Percentiles rank a stretch among this genome's conserved stretches.
These are phyloP conservation scores for Diachasma alloeum DNA, from an alignment of 1,140 invertebrate genomes.

Conservation along the genomic window DNA sequence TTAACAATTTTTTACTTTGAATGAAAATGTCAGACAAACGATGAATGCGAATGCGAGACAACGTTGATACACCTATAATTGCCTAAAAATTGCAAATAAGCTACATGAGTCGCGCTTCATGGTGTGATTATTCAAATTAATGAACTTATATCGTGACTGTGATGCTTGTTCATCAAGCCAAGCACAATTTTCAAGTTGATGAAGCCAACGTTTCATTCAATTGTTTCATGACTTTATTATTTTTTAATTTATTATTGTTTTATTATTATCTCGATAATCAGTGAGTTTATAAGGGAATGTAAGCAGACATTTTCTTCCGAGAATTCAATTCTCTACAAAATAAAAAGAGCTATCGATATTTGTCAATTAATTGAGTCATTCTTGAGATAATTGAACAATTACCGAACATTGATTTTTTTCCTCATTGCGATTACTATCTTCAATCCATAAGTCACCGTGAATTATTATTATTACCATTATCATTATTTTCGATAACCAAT, in stretches of 20 bases:
- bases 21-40: neutral
- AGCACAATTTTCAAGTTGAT: constrained; percentile 18
- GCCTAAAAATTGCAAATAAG: constrained; percentile 23
- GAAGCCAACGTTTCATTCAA: constrained; percentile 1
- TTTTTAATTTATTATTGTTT: neutral
- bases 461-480: neutral
- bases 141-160: constrained; percentile 26
- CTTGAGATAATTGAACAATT: too few relatives aligned
- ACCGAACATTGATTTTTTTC: too few relatives aligned
- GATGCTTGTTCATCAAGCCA: constrained; percentile 27
- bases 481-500: neutral
- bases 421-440: neutral
- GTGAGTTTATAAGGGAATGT: neutral
- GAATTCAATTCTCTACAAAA: too few relatives aligned
- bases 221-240: neutral
- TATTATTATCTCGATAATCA: neutral
- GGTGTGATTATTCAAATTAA: constrained; percentile 6
- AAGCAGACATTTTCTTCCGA: neutral
- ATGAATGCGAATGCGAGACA: neutral
- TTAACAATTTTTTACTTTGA: neutral
- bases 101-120: neutral
- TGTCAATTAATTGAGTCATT: too few relatives aligned
- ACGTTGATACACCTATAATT: constrained; percentile 20
- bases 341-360: too few relatives aligned
- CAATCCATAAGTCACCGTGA: neutral